A percentile compares a stretch with the other conserved stretches of the same genome.
Conservation (phyloP, 2,113 vertebrate species). For the Malurus alboscapulatus region DNA sequence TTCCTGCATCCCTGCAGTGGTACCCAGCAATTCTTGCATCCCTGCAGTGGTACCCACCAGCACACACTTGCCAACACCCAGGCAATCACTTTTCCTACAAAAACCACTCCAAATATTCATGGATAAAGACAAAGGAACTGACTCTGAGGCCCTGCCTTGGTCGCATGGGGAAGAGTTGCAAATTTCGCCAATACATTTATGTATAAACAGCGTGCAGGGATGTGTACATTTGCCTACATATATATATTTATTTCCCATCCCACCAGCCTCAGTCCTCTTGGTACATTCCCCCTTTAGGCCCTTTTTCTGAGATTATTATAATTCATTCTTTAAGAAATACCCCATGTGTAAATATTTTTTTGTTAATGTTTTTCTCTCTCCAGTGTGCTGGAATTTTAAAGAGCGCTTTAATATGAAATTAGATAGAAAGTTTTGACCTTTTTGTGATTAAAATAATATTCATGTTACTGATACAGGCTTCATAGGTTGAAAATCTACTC, state of each 20-base stretch:
- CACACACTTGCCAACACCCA: background rate
- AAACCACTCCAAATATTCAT: background rate
- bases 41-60: background rate
- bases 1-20: background rate
- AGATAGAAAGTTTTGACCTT: constrained; percentile 15
- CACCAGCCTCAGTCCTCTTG: background rate
- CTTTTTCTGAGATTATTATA: constrained; percentile 12
- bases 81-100: background rate
- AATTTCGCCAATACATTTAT: background rate
- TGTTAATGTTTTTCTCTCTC: constrained; percentile 32
- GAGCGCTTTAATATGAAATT: background rate
- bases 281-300: background rate
- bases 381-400: constrained; percentile 38
- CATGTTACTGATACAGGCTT: background rate
- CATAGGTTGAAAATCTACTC: background rate
- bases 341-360: constrained; percentile 45
- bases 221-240: background rate
- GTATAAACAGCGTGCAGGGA: background rate
- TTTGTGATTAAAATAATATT: constrained; percentile 25
- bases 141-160: background rate
- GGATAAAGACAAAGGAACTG: constrained; percentile 3
- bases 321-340: constrained; percentile 49
- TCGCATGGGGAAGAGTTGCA: background rate
- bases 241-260: background rate
- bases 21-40: background rate